phyloP scores from a whole-genome alignment of 1,140 invertebrate genomes.

The Paraescarpia echinospica region DNA sequence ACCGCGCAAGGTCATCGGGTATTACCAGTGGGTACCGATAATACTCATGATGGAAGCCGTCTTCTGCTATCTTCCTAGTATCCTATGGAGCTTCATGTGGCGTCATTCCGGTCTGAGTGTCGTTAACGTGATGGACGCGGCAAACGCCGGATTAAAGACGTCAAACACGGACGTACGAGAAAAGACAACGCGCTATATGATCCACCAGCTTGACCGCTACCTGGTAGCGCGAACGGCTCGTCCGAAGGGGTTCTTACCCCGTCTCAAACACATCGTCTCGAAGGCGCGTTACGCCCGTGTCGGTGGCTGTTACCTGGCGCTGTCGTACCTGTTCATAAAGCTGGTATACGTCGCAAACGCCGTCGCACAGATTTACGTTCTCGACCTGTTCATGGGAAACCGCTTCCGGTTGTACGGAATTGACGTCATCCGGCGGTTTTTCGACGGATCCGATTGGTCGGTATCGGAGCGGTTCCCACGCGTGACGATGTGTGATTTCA shows the following conservation, averaged over 20 bases:
- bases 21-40: conserved; percentile 59
- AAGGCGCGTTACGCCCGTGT: conserved; percentile 23
- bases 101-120: conserved; percentile 61
- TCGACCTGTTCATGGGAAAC: conserved; percentile 51
- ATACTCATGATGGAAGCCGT: conserved; percentile 62
- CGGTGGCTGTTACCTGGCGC: conserved; percentile 56
- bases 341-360: conserved; percentile 54
- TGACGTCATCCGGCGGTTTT: conserved; percentile 40
- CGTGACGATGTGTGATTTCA: conserved; percentile 39
- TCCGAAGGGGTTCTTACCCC: conserved; percentile 39
- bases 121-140: conserved; percentile 29
- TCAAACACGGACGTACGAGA: conserved; percentile 53
- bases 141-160: conserved; percentile 45
- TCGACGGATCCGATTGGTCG: conserved; percentile 29
- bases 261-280: neutral
- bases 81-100: conserved; percentile 62
- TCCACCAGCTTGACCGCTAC: conserved; percentile 42
- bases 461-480: conserved; percentile 32
- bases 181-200: conserved; percentile 47
- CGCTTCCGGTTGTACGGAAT: conserved; percentile 52
- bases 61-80: conserved; percentile 60
- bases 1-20: neutral
- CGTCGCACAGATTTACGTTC: conserved; percentile 53
- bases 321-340: conserved; percentile 55
- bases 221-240: neutral